A percentile compares a stretch with the other conserved stretches of the same genome.
phyloP scores from a whole-genome alignment of 2,888 invertebrate genomes.

The Pheosia tremula region DNA sequence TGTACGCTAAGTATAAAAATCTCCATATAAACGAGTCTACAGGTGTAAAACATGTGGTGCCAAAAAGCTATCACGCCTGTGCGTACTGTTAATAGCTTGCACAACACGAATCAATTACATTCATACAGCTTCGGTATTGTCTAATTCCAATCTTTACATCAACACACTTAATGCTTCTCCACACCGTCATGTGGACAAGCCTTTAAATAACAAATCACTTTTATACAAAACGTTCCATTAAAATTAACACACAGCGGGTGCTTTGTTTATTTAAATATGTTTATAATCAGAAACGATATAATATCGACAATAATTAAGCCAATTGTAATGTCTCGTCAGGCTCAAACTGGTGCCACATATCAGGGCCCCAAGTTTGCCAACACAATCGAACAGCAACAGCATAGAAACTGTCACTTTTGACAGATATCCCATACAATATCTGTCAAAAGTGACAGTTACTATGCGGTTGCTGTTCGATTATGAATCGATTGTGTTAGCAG shows the following conservation, averaged over 20 bases:
- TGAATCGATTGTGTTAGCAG: no score
- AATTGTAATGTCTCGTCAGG: not conserved
- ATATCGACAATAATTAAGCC: not conserved
- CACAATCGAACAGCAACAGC: no score
- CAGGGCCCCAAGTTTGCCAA: no score
- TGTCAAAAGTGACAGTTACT: no score
- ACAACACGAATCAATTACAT: constrained; percentile 17
- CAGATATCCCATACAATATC: no score
- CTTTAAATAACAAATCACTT: constrained; percentile 30
- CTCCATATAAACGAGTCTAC: not conserved
- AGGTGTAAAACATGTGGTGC: constrained; percentile 9
- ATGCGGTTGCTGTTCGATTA: no score
- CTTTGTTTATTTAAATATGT: constrained; percentile 18
- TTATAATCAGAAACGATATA: not conserved
- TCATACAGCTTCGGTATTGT: constrained; percentile 42
- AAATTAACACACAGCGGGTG: constrained; percentile 17
- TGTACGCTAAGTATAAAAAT: no score
- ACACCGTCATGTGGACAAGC: not conserved
- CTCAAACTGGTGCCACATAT: no score
- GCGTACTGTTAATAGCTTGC: not conserved
- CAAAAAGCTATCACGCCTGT: not conserved
- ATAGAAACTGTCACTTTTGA: no score
- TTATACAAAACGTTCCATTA: constrained; percentile 24
- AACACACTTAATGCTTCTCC: constrained; percentile 14
- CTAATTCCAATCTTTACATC: constrained; percentile 39